Evolutionary conservation across 2,888 invertebrate genomes (phyloP).

Genomic region (Dorcus parallelipipedus): DNA sequence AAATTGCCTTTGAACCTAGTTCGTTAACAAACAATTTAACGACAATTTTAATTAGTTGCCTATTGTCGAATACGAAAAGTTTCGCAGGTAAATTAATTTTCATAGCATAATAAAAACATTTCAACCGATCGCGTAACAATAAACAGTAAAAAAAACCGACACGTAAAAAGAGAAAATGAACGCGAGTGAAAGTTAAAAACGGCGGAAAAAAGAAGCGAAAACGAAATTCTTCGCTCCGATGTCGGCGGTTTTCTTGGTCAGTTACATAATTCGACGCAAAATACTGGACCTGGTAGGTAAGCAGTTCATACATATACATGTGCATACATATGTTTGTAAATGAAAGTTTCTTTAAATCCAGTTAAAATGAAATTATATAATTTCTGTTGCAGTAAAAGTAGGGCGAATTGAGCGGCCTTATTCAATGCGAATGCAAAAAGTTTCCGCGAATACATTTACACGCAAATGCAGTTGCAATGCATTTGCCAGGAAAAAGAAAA

Average conservation of each 20-base stretch:
- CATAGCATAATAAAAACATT: not conserved
- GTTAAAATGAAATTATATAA: not conserved
- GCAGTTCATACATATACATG: not conserved
- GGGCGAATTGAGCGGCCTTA: not conserved
- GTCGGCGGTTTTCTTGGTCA: constrained; percentile 16
- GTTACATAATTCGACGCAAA: constrained; percentile 6
- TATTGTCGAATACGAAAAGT: too few species aligned
- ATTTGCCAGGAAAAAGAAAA: too few species aligned
- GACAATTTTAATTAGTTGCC: too few species aligned
- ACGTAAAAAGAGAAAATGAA: not conserved
- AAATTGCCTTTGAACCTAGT: too few species aligned
- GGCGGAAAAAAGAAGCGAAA: not conserved
- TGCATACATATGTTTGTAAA: not conserved
- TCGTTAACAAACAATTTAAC: too few species aligned
- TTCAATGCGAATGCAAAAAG: too few species aligned
- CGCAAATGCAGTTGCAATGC: too few species aligned
- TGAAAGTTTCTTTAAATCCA: not conserved
- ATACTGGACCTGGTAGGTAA: not conserved
- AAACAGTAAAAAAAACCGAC: not conserved
- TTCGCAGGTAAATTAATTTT: too few species aligned
- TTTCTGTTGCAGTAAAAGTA: constrained; percentile 9
- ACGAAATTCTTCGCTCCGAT: constrained; percentile 9
- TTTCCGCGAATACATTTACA: too few species aligned
- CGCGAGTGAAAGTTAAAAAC: not conserved
- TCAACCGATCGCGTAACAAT: not conserved